Conservation (phyloP, 2,797 vertebrate genomes). For the Zenarchopterus dispar region DNA sequence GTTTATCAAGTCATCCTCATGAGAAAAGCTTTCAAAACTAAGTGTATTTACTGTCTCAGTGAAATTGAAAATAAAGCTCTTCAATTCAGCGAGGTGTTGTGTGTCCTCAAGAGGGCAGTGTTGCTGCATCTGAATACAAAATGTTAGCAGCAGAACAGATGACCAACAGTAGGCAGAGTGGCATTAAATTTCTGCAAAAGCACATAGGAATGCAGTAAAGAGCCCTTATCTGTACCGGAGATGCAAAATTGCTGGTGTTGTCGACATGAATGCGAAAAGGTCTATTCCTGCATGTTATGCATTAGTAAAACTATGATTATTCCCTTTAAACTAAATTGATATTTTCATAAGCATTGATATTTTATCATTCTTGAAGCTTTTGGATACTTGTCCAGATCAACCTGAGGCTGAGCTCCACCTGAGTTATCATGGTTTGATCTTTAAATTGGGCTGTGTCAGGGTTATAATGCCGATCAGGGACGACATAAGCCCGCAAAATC, state of each 20-base stretch:
- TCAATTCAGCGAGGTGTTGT: slow-evolving; percentile 33
- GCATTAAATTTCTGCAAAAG: neutral
- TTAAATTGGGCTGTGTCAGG: slow-evolving; percentile 84
- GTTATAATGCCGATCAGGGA: slow-evolving; percentile 90
- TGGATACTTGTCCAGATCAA: neutral
- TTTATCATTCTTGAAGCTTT: too few species aligned
- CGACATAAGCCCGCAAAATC: slow-evolving; percentile 91
- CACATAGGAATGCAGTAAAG: neutral
- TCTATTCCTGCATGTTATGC: neutral
- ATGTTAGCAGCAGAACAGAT: neutral
- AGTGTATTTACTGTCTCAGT: slow-evolving; percentile 63
- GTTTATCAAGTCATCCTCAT: slow-evolving; percentile 58
- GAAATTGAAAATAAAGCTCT: slow-evolving; percentile 68
- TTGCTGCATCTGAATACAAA: slow-evolving; percentile 14
- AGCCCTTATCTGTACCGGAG: slow-evolving; percentile 10
- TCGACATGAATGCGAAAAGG: slow-evolving; percentile 9
- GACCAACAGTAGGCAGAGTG: too few species aligned
- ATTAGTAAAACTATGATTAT: neutral
- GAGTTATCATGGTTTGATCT: slow-evolving; percentile 76
- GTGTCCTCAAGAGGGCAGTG: slow-evolving; percentile 51
- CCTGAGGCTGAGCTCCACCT: slow-evolving; percentile 4
- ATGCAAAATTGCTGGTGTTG: slow-evolving; percentile 16
- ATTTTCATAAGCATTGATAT: too few species aligned
- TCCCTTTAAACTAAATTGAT: slow-evolving; percentile 10
- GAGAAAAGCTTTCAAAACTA: slow-evolving; percentile 60